Base-by-base conservation (phyloP, 2,797 vertebrate genomes). In the Spondyliosoma cantharus region DNA sequence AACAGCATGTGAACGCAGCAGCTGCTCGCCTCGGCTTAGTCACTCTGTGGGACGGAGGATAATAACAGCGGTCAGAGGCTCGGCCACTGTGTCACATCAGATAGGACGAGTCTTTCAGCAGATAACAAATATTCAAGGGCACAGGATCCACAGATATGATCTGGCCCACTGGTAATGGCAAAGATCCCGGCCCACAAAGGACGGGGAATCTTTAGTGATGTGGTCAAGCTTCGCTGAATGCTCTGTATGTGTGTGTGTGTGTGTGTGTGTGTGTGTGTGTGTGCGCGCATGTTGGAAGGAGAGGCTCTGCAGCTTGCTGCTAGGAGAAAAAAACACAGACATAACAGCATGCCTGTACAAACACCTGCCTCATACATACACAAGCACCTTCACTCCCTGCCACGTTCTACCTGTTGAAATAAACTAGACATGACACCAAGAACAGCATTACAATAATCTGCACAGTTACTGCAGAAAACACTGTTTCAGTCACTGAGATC, bases 1-100 rank as follows among this genome's bases (percentile, higher is more conserved):
- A 90, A 89, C 87, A 78, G 78, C 76, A 84, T 57, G 78, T 52
- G 86, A 90, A 78, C 64, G 49, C 83, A 82, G 83, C 91, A 90
- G 90, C 88, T 92, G 91, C 80, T 88, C 29, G 17, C 52, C 72
- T 81, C 24, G 45, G 78, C 86, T 92, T 86, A 85, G 88, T 86
- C 86, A 80, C 87, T 84, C 69, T 16, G 71, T 70, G 60, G 70
- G 86, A 50, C 46, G 48, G 74, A 65, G 78, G 83, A 87, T 86
- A 81, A 90, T 85, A 84, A 82, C 81, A 75, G 76, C 22, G 67
- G 72, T 68, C 81, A 63, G 76, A 68, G 78, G 75, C 75, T 72
- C 56, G 57, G 82, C 71, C 83, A 37, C 76, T 50, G 84, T 82
- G 87, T 88, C 89, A 88, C 87, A 92, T 89, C 85, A 87, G 88